Percentiles rank a stretch among this genome's conserved stretches.
Conservation (phyloP, 2,113 vertebrate species). For the Grammomys dolichurus region DNA sequence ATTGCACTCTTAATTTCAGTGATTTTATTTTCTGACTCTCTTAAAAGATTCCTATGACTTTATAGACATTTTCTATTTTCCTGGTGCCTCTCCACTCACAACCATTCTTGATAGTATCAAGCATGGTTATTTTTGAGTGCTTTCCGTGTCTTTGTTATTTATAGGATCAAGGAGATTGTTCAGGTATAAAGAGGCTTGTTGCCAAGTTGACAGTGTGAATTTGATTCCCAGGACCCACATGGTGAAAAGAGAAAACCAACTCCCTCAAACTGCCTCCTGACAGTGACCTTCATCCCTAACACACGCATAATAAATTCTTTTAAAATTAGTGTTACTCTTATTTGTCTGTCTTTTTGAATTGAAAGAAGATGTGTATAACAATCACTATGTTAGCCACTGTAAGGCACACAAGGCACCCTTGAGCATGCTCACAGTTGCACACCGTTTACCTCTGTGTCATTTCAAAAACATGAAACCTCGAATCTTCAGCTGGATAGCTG, state of each 20-base stretch:
- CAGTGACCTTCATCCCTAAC: background rate
- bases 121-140: slow-evolving; percentile 3
- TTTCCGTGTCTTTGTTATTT: background rate
- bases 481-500: background rate
- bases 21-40: background rate
- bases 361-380: background rate
- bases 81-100: background rate
- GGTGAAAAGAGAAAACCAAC: background rate
- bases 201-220: background rate
- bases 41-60: background rate
- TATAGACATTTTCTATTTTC: background rate
- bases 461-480: background rate
- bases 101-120: background rate
- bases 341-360: background rate
- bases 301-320: background rate
- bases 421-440: background rate
- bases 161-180: background rate
- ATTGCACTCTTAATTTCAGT: slow-evolving; percentile 36
- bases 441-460: background rate
- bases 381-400: background rate
- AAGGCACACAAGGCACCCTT: background rate
- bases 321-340: background rate
- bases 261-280: background rate
- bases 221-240: background rate
- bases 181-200: background rate